Percentiles rank a stretch among this genome's conserved stretches.
These are phyloP conservation scores for Orientallactaga sibirica DNA, from an alignment of 2,797 vertebrate genomes.

Conservation along the genomic window DNA sequence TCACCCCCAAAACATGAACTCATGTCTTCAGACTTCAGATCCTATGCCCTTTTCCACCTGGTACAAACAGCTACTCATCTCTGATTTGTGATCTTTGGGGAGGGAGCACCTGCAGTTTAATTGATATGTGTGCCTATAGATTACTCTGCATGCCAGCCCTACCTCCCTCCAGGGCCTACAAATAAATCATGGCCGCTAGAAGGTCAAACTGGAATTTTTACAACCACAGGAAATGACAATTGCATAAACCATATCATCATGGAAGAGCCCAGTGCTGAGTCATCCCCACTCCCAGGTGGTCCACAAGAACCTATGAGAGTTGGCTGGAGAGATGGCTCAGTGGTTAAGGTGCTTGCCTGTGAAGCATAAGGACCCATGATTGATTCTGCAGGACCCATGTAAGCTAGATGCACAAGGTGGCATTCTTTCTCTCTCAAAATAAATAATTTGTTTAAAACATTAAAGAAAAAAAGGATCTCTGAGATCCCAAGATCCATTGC, in stretches of 20 bases:
- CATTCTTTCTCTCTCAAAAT: too few species aligned
- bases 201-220: slow-evolving; percentile 65
- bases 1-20: background rate
- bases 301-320: background rate
- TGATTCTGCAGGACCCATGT: too few species aligned
- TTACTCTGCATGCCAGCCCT: background rate
- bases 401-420: too few species aligned
- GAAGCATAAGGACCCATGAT: too few species aligned
- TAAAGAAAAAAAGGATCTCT: background rate
- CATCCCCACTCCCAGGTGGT: background rate
- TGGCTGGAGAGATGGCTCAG: too few species aligned
- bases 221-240: slow-evolving; percentile 28
- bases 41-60: background rate
- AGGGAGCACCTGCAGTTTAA: background rate
- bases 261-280: slow-evolving; percentile 25
- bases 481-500: background rate
- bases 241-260: slow-evolving; percentile 8
- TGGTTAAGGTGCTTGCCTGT: too few species aligned
- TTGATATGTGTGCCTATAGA: background rate
- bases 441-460: too few species aligned
- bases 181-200: slow-evolving; percentile 31
- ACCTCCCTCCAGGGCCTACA: background rate
- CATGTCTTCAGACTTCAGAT: background rate
- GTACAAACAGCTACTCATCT: background rate
- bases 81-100: background rate